A percentile compares a stretch with the other conserved stretches of the same genome.
Evolutionary conservation across 2,797 vertebrate species (phyloP).

Genomic region (Esox masquinongy): DNA sequence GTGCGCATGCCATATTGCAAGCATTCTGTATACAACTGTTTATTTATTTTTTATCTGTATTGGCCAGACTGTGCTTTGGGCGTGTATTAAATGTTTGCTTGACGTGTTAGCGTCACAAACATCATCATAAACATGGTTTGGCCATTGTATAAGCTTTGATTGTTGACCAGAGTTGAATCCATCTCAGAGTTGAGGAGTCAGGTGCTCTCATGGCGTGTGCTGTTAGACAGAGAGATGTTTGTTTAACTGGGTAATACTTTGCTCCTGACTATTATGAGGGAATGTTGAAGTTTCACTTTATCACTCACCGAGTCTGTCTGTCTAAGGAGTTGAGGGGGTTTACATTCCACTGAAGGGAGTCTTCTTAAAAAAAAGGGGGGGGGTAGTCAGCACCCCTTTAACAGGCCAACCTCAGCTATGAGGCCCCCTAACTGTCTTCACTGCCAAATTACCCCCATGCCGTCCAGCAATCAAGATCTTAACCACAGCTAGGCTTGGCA

Average conservation of each 20-base stretch:
- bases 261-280: not conserved
- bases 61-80: not conserved
- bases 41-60: not conserved
- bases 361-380: constrained; percentile 4
- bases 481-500: constrained; percentile 40
- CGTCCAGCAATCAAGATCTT: constrained; percentile 32
- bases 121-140: not conserved
- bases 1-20: constrained; percentile 21
- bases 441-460: constrained; percentile 26
- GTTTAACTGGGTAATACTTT: not conserved
- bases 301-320: not conserved
- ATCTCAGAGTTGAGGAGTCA: not conserved
- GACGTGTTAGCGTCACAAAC: not conserved
- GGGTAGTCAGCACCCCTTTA: constrained; percentile 25
- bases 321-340: not conserved
- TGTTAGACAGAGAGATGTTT: not conserved
- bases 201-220: not conserved
- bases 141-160: constrained; percentile 17
- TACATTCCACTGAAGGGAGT: not conserved
- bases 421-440: constrained; percentile 26
- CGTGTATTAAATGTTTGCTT: not conserved
- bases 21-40: not conserved
- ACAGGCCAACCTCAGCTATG: constrained; percentile 35
- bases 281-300: not conserved
- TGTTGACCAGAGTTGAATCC: not conserved